Percentiles rank a stretch among this genome's conserved stretches.
Evolutionary conservation across 2,113 vertebrate species (phyloP).

Genomic region (Chauna torquata): DNA sequence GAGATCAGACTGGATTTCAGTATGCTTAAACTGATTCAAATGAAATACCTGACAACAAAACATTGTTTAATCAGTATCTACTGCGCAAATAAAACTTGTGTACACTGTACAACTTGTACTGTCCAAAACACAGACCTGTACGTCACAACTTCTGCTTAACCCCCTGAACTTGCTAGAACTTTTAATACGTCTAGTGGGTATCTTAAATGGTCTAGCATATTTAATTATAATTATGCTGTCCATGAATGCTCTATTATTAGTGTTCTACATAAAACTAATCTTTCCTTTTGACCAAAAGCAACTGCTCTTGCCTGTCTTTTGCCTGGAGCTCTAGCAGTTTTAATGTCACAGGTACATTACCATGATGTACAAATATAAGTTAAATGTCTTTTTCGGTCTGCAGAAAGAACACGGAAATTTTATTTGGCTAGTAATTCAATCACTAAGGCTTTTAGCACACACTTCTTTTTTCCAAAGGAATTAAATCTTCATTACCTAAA

Average conservation of each 20-base stretch:
- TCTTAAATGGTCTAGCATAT: background rate
- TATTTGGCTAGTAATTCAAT: background rate
- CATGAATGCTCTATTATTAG: background rate
- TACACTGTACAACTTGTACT: constrained; percentile 3
- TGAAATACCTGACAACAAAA: background rate
- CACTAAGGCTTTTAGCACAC: background rate
- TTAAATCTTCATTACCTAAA: background rate
- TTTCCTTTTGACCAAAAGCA: background rate
- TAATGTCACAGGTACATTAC: background rate
- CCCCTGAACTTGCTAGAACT: background rate
- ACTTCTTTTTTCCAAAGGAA: background rate
- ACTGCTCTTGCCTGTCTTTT: background rate
- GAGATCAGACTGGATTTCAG: background rate
- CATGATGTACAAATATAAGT: background rate
- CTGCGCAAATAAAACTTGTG: constrained; percentile 12
- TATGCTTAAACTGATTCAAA: background rate
- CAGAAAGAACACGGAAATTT: background rate
- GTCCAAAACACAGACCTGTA: background rate
- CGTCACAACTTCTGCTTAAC: background rate
- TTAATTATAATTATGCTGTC: background rate
- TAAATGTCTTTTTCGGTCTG: background rate
- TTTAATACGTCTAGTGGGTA: background rate
- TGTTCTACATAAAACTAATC: background rate
- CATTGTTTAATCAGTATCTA: constrained; percentile 4
- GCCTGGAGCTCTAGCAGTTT: background rate